These are phyloP conservation scores for Drosophila ambigua DNA, from an alignment of 1,140 invertebrate genomes.

Conservation along the genomic window DNA sequence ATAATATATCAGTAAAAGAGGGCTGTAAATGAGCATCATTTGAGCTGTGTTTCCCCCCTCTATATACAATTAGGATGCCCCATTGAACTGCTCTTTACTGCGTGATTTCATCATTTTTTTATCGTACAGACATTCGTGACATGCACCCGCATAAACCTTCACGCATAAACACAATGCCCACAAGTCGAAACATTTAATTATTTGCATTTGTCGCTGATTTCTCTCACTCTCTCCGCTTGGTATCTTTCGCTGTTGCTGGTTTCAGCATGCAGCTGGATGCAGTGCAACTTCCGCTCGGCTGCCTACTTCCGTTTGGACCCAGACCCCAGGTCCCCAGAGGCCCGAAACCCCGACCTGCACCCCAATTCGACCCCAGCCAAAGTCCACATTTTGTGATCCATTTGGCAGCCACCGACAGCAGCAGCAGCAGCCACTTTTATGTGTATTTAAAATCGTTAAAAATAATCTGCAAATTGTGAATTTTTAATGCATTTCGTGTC, in stretches of 20 bases:
- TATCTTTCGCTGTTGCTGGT: slow-evolving; percentile 10
- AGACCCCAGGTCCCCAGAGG: not conserved
- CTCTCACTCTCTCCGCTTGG: slow-evolving; percentile 8
- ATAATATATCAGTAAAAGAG: too few species aligned
- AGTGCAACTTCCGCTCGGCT: slow-evolving; percentile 47
- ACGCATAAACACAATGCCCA: not conserved
- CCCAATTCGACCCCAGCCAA: slow-evolving; percentile 9
- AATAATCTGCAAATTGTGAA: slow-evolving; percentile 81
- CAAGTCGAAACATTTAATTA: slow-evolving; percentile 43
- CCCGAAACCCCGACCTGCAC: slow-evolving; percentile 1
- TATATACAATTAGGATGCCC: not conserved
- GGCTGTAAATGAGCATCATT: too few species aligned
- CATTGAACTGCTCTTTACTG: not conserved
- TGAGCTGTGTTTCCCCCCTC: too few species aligned
- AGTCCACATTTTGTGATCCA: slow-evolving; percentile 64
- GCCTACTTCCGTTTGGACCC: slow-evolving; percentile 46
- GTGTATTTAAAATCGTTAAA: slow-evolving; percentile 82
- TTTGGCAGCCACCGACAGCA: slow-evolving; percentile 48
- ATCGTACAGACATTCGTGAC: not conserved
- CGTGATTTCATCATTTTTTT: not conserved
- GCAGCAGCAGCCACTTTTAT: slow-evolving; percentile 52
- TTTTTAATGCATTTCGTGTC: slow-evolving; percentile 77
- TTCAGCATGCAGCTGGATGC: slow-evolving; percentile 13
- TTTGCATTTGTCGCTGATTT: slow-evolving; percentile 52
- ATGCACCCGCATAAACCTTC: slow-evolving; percentile 16